A percentile compares a stretch with the other conserved stretches of the same genome.
Conservation (phyloP, 2,888 invertebrate species). For the Cheilosia urbana region DNA sequence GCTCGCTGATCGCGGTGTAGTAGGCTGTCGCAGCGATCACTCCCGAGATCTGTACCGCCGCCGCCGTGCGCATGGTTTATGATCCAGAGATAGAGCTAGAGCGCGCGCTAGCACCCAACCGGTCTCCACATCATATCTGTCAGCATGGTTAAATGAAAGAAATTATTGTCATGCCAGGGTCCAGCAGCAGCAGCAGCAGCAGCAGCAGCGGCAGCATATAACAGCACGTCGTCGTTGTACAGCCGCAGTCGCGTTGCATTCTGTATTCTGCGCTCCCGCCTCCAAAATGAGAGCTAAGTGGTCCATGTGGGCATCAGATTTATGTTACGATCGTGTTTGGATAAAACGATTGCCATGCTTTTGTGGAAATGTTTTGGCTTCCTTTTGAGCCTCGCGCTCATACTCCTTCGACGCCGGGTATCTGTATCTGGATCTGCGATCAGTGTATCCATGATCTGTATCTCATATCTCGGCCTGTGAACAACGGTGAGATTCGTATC, state of each 20-base stretch:
- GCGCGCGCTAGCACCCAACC: conserved; percentile 38
- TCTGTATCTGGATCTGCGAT: conserved; percentile 65
- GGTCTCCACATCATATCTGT: conserved; percentile 73
- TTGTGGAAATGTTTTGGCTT: conserved; percentile 75
- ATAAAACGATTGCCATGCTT: conserved; percentile 75
- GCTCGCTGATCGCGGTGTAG: conserved; percentile 20
- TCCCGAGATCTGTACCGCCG: conserved; percentile 29
- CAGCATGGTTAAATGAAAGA: conserved; percentile 73
- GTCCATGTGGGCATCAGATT: conserved; percentile 74
- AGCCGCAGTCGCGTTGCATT: conserved; percentile 19
- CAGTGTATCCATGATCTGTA: conserved; percentile 64
- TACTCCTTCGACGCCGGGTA: conserved; percentile 54
- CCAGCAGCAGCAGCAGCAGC: conserved; percentile 24
- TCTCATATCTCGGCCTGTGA: conserved; percentile 66
- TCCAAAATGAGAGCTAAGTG: conserved; percentile 66
- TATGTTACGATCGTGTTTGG: conserved; percentile 75
- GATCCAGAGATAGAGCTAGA: conserved; percentile 36
- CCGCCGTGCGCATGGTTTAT: conserved; percentile 47
- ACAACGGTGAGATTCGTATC: conserved; percentile 48
- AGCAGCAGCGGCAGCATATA: conserved; percentile 13
- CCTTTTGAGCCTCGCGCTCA: conserved; percentile 57
- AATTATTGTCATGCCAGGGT: conserved; percentile 72
- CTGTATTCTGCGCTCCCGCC: neutral
- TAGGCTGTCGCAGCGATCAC: conserved; percentile 57
- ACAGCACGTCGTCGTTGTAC: conserved; percentile 41